Evolutionary conservation across 2,113 vertebrate species (phyloP), one percentile per base, ranked within the genome.

Genomic region (Podocnemis expansa): DNA sequence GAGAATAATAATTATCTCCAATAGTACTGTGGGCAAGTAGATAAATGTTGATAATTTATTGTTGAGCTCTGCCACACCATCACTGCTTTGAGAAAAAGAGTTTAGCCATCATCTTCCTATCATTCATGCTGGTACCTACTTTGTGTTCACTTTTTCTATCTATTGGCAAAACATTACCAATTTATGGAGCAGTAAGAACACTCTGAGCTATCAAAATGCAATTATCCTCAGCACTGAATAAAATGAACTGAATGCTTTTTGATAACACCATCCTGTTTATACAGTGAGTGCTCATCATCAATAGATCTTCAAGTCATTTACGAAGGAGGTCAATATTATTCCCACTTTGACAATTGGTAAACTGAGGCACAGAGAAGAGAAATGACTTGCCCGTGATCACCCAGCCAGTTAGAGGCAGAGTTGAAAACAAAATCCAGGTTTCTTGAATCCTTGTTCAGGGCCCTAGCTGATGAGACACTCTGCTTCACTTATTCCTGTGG

Each of bases 351-450:
- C 84, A 87, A 25, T 38, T 34, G 6, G n/a, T 70, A 70, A 70
- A 70, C n/a, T 70, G n/a, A 70, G n/a, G 34, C 17, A 38, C n/a
- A 38, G n/a, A 19, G 63, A 38, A 38, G 19, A 41, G 31, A 55
- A 76, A 14, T 6, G 1, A 63, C 85, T 34, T 22, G 4, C 31
- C 63, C 10, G 55, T 84, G 45, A 17, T 83, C 22, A 27, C 1
- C 27, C 29, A 78, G 27, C 52, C 76, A 55, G 49, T 10, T n/a
- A 3, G 0, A 0, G 27, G 38, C n/a, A 38, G 34, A 70, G n/a
- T n/a, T 17, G 38, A 70, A 70, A 70, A 70, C 19, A 70, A n/a
- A 70, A 70, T 38, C 43, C 49, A 90, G 45, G 9, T 75, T 38
- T 91, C 41, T 81, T 47, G 60, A 56, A 34, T 22, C 79, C 34